Evolutionary conservation across 2,888 invertebrate species (phyloP).

Genomic region (Amblyteles armatorius): DNA sequence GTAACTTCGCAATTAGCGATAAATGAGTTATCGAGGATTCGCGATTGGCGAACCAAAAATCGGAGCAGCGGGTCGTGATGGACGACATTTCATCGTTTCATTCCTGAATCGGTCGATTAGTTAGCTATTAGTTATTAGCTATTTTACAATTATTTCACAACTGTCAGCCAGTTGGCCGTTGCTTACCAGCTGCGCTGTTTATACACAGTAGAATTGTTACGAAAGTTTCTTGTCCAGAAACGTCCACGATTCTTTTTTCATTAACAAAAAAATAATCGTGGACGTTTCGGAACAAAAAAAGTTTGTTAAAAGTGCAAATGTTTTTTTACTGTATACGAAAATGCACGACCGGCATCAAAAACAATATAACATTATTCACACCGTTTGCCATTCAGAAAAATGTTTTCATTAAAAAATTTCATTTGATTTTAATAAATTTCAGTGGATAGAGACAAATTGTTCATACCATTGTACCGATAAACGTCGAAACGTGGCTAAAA

Average conservation of each 20-base stretch:
- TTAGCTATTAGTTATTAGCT: background rate
- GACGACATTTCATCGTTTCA: conserved; percentile 34
- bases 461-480: conserved; percentile 75
- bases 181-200: no score
- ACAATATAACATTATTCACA: background rate
- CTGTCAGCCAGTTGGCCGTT: no score
- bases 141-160: background rate
- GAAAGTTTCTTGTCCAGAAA: no score
- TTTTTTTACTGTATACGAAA: background rate
- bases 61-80: background rate
- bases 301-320: no score
- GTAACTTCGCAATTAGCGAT: conserved; percentile 5
- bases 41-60: conserved; percentile 1
- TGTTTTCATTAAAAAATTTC: background rate
- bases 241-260: no score
- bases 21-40: conserved; percentile 30
- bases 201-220: no score
- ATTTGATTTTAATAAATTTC: conserved; percentile 39
- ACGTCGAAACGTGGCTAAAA: conserved; percentile 73
- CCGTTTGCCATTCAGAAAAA: background rate
- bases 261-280: no score
- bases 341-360: no score
- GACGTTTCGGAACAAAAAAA: no score
- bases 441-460: conserved; percentile 53
- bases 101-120: conserved; percentile 34